A percentile compares a stretch with the other conserved stretches of the same genome.
phyloP scores from a whole-genome alignment of 2,888 invertebrate species.

The Agrypnus murinus region DNA sequence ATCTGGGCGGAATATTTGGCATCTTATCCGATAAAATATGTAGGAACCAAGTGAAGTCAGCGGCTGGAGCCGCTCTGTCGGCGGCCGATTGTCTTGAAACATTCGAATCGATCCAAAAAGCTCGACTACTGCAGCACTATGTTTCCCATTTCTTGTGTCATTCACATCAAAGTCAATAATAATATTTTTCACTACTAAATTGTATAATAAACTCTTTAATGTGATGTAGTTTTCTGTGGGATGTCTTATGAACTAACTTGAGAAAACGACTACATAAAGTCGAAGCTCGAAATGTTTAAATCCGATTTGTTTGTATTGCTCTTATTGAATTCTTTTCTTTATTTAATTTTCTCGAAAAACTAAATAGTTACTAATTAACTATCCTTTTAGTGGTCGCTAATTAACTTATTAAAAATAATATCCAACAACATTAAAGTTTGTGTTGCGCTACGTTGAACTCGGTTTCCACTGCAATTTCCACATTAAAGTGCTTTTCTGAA shows the following conservation, averaged over 20 bases:
- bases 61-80: conserved; percentile 55
- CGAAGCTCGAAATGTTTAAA: no score
- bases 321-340: no score
- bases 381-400: no score
- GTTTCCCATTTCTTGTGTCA: conserved; percentile 41
- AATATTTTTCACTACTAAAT: conserved; percentile 27
- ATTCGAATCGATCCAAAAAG: conserved; percentile 52
- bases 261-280: no score
- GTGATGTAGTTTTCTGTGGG: neutral
- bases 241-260: neutral
- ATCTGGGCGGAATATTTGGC: conserved; percentile 40
- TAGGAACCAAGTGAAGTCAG: conserved; percentile 47
- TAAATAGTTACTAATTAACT: no score
- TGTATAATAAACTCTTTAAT: conserved; percentile 31
- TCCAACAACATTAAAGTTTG: no score
- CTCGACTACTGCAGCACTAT: conserved; percentile 30
- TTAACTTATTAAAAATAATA: no score
- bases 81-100: conserved; percentile 53
- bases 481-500: neutral
- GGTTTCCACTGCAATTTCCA: neutral
- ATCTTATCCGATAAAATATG: conserved; percentile 41
- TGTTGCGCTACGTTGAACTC: no score
- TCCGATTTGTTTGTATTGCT: no score
- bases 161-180: conserved; percentile 41
- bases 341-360: no score